Conservation (phyloP, 2,113 vertebrate species). For the Proterorhinus semilunaris region DNA sequence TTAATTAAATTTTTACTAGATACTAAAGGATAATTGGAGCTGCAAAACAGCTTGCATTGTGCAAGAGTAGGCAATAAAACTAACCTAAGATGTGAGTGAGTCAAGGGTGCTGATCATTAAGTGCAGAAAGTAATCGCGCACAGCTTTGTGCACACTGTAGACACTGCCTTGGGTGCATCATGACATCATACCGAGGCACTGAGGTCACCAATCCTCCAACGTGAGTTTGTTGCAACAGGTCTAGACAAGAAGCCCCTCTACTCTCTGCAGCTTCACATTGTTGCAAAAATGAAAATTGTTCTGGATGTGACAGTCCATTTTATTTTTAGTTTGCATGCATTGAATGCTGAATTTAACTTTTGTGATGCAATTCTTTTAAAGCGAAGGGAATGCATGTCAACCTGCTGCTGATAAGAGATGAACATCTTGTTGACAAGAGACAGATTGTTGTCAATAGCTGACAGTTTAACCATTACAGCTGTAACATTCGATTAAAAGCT, state of each 20-base stretch:
- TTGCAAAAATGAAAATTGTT: not conserved
- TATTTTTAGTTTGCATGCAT: not conserved
- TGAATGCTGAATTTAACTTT: not conserved
- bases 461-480: slow-evolving; percentile 68
- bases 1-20: not conserved
- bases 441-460: slow-evolving; percentile 59
- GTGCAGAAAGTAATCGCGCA: not conserved
- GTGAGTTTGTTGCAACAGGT: slow-evolving; percentile 62
- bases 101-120: slow-evolving; percentile 12
- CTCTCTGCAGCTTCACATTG: slow-evolving; percentile 8
- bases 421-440: slow-evolving; percentile 66
- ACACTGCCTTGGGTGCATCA: slow-evolving; percentile 61
- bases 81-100: not conserved
- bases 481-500: slow-evolving; percentile 14
- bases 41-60: not conserved
- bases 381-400: slow-evolving; percentile 14
- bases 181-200: slow-evolving; percentile 73
- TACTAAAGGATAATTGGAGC: not conserved
- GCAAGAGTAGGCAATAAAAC: slow-evolving; percentile 6
- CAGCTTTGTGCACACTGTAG: slow-evolving; percentile 30
- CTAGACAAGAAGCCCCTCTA: slow-evolving; percentile 61
- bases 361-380: slow-evolving; percentile 13
- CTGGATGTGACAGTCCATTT: not conserved
- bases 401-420: slow-evolving; percentile 55
- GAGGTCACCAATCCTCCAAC: slow-evolving; percentile 69